Base-by-base conservation (phyloP, 1,140 invertebrate species). In the Ectropis grisescens region DNA sequence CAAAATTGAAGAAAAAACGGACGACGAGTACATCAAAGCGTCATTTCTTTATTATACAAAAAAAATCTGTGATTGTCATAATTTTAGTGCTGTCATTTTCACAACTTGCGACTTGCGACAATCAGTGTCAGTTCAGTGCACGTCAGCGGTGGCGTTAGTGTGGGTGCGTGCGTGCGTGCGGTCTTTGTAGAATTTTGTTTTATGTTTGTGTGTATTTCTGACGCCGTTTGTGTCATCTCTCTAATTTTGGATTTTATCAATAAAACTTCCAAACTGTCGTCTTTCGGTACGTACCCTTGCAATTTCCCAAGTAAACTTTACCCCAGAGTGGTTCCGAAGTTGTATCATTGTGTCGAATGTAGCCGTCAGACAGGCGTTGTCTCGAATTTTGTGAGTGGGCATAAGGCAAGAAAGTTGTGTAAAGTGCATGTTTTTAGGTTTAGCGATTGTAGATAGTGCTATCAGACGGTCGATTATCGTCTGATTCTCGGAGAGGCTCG, bases 211-310 rank as follows among this genome's bases (percentile, higher is more conserved):
- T 74, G 69, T 75, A 64, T 71, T 64, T 76, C 62, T 76, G 64
- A 80, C 71, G 68, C 67, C 67, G 71, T 61, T 67, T 47, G 58
- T 72, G 61, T 67, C 61, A 69, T 70, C 58, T 50, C 55, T 66
- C 58, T 70, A 62, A 68, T 54, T 68, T 75, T 72, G 69, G 71
- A 76, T 75, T 71, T 78, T 62, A 75, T 80, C 59, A 80, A 57
- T 75, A 69, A 80, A 76, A 80, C 65, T 64, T 42, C 42, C 71
- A 80, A 76, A 70, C 71, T 78, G 71, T 65, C 48, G 59, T 61
- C 54, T 65, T 57, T 55, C 61, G 70, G 70, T 75, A 69, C 34
- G 68, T 72, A 67, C 45, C 30, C 32, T 58, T 42, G 35, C 13
- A 38, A 52, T 55, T 41, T 31, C 3, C 16, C 24, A 22, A 22